A percentile compares a stretch with the other conserved stretches of the same genome.
These are phyloP conservation scores for Zingel zingel DNA, from an alignment of 2,113 vertebrate species.

Conservation along the genomic window DNA sequence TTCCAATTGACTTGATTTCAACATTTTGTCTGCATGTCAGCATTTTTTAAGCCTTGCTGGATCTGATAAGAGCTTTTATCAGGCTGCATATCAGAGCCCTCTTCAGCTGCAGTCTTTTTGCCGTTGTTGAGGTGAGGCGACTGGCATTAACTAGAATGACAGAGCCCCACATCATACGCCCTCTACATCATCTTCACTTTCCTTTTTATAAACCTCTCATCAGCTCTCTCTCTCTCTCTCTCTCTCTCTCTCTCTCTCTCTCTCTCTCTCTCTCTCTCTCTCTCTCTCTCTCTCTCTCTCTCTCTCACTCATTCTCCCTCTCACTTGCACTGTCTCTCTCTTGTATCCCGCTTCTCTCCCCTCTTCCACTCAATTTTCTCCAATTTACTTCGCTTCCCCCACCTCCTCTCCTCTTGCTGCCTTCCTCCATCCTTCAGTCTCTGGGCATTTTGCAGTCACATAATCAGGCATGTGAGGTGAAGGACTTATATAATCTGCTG, in stretches of 20 bases:
- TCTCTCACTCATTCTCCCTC: neutral
- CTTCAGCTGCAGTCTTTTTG: conserved; percentile 54
- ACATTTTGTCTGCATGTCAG: conserved; percentile 57
- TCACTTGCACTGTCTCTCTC: conserved; percentile 43
- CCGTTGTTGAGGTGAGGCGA: conserved; percentile 42
- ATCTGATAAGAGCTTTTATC: conserved; percentile 74
- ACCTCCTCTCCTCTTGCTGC: conserved; percentile 39
- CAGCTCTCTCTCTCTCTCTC: conserved; percentile 29
- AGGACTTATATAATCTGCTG: conserved; percentile 80
- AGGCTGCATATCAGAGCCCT: conserved; percentile 54
- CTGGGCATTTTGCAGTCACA: conserved; percentile 80
- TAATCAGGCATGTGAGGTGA: conserved; percentile 83
- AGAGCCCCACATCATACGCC: conserved; percentile 72
- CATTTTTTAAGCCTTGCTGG: conserved; percentile 50
- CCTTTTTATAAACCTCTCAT: conserved; percentile 77
- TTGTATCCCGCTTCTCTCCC: conserved; percentile 67
- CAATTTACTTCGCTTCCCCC: conserved; percentile 76
- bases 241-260: neutral
- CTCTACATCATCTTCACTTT: conserved; percentile 74
- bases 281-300: neutral
- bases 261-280: conserved; percentile 37
- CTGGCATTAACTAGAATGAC: conserved; percentile 67
- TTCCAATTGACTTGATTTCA: conserved; percentile 57
- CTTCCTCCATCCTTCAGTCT: conserved; percentile 60
- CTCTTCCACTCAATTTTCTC: conserved; percentile 76